Evolutionary conservation across 2,888 invertebrate species (phyloP).

Genomic region (Dorcus hopei): DNA sequence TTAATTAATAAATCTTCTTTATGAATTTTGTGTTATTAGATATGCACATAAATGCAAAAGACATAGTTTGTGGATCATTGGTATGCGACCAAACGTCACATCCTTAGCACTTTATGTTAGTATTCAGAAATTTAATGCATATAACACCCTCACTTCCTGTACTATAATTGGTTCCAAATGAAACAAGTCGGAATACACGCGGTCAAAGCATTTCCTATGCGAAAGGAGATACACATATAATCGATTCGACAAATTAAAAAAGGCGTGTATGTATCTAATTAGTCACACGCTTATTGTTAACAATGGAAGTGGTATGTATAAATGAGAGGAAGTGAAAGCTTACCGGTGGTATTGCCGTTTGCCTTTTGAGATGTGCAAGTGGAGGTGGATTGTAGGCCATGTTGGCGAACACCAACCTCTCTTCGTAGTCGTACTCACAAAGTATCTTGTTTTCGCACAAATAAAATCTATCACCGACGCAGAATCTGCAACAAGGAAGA

Average conservation of each 20-base stretch:
- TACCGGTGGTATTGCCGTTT: slow-evolving; percentile 63
- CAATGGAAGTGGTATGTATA: background rate
- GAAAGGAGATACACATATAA: background rate
- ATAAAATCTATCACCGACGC: slow-evolving; percentile 96
- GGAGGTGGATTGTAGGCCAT: slow-evolving; percentile 89
- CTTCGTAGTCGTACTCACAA: slow-evolving; percentile 97
- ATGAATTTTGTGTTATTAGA: too few species aligned
- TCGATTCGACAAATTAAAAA: background rate
- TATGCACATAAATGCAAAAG: too few species aligned
- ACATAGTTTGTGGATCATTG: too few species aligned
- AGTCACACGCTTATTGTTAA: background rate
- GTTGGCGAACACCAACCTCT: slow-evolving; percentile 90
- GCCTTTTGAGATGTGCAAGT: slow-evolving; percentile 74
- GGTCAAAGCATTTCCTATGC: too few species aligned
- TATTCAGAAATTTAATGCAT: too few species aligned
- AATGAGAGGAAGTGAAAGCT: slow-evolving; percentile 32
- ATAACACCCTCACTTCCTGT: too few species aligned
- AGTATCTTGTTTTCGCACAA: slow-evolving; percentile 96
- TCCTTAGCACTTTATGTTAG: too few species aligned
- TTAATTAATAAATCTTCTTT: too few species aligned
- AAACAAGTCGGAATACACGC: too few species aligned
- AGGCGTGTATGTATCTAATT: background rate
- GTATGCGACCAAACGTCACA: too few species aligned
- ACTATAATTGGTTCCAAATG: too few species aligned
- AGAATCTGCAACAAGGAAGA: slow-evolving; percentile 70